Evolutionary conservation across 2,113 vertebrate genomes (phyloP), one percentile per base, ranked within the genome.

Genomic region (Grammomys dolichurus): DNA sequence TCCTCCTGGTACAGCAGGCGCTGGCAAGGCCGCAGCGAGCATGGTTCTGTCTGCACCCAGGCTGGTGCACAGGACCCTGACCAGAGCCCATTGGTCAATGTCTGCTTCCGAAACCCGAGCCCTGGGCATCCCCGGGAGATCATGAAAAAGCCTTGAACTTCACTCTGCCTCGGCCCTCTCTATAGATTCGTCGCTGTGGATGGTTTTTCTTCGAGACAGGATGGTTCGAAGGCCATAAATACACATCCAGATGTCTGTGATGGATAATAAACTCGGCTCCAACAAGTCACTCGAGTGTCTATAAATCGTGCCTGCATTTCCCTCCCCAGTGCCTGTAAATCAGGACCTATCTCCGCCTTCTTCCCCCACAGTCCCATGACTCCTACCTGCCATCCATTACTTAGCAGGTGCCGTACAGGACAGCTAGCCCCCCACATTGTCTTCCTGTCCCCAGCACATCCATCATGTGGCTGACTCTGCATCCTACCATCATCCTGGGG

Each of bases 301-400:
- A 95, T 98, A 98, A 98, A 98, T 98, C 96, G 96, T 26, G 93
- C 69, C 89, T 0, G 1, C 86, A 22, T 96, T 98, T 97, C 97
- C 96, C 95, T 95, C 97, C 95, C 97, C 0, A 31, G 97, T 76
- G 97, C 93, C 96, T 94, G n/a, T 98, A 28, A 97, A 98, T 98
- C 98, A 97, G 97, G 97, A 97, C 70, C 95, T 91, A 95, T 98
- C 98, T 97, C 95, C 20, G 31, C 1, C 95, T 91, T 51, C 96
- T 82, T 90, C 95, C 80, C 26, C 78, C 5, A 31, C 43, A 56
- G 54, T 95, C 97, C 96, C 73, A 92, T 48, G 77, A 91, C 86
- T 87, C 91, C 97, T 51, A 70, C 80, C 97, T 88, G 93, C 96
- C 95, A 95, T 97, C 95, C 78, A 28, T 97, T 95, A 94, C 73